phyloP scores from a whole-genome alignment of 2,113 vertebrate species.

The Dipodomys ordii region DNA sequence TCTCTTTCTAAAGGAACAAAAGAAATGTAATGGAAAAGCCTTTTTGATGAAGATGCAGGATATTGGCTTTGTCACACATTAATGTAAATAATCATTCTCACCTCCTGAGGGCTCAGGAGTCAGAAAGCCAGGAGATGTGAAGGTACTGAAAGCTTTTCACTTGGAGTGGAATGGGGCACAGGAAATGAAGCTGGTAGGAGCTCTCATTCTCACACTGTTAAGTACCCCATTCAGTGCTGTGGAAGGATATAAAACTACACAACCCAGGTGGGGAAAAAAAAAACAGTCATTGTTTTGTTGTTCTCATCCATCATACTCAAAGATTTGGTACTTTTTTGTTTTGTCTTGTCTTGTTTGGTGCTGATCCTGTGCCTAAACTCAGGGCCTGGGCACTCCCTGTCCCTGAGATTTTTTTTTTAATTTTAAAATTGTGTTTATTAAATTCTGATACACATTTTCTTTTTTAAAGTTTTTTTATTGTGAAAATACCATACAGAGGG shows the following conservation, averaged over 20 bases:
- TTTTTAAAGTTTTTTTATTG: no score
- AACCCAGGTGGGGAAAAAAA: neutral
- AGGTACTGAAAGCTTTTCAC: slow-evolving; percentile 63
- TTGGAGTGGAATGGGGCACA: neutral
- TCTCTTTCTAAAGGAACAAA: slow-evolving; percentile 18
- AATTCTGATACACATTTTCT: no score
- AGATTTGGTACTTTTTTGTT: neutral
- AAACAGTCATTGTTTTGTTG: neutral
- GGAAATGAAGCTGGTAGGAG: neutral
- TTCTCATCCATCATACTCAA: slow-evolving; percentile 3
- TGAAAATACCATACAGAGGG: no score
- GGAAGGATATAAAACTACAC: neutral
- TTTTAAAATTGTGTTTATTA: no score
- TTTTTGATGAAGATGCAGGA: slow-evolving; percentile 1
- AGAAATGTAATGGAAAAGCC: neutral
- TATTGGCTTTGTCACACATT: slow-evolving; percentile 29
- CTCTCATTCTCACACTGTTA: neutral
- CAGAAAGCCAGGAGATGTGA: slow-evolving; percentile 34
- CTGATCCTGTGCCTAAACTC: no score
- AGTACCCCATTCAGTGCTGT: neutral
- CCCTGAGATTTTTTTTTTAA: no score
- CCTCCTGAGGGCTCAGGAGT: neutral
- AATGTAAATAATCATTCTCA: slow-evolving; percentile 34
- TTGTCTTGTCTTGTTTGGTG: no score
- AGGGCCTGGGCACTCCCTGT: no score